Conservation (phyloP, 2,797 vertebrate genomes). For the Cyclopterus lumpus region DNA sequence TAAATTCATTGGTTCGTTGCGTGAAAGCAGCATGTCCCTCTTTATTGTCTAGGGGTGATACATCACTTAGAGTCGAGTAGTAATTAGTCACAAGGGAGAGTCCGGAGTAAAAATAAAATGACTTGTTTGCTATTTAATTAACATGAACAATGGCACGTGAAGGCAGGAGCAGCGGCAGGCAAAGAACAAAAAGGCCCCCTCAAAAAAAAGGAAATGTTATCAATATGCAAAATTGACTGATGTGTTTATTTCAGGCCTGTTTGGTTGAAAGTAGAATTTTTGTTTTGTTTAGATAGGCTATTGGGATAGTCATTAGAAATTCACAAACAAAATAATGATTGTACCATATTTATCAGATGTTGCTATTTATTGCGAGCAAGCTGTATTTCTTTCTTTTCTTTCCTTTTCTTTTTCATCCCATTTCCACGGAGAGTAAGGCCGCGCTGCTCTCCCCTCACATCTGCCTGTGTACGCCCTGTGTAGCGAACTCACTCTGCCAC, state of each 20-base stretch:
- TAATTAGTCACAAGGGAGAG: conserved; percentile 79
- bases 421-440: conserved; percentile 68
- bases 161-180: conserved; percentile 59
- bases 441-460: conserved; percentile 72
- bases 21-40: conserved; percentile 68
- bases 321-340: conserved; percentile 76
- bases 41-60: conserved; percentile 70
- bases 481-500: conserved; percentile 66
- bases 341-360: conserved; percentile 75
- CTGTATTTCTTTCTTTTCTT: conserved; percentile 14
- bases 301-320: conserved; percentile 76
- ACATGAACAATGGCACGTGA: conserved; percentile 64
- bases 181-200: conserved; percentile 44
- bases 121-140: conserved; percentile 77
- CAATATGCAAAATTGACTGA: conserved; percentile 65
- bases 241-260: conserved; percentile 63
- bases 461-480: conserved; percentile 61
- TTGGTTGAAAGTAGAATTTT: conserved; percentile 62
- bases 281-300: conserved; percentile 54
- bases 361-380: conserved; percentile 76
- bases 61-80: conserved; percentile 64
- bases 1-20: conserved; percentile 56
- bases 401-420: conserved; percentile 44
- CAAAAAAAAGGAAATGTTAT: conserved; percentile 30
- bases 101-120: conserved; percentile 73